These are phyloP conservation scores for Poeciliopsis turneri DNA, from an alignment of 2,797 vertebrate genomes.

Conservation along the genomic window DNA sequence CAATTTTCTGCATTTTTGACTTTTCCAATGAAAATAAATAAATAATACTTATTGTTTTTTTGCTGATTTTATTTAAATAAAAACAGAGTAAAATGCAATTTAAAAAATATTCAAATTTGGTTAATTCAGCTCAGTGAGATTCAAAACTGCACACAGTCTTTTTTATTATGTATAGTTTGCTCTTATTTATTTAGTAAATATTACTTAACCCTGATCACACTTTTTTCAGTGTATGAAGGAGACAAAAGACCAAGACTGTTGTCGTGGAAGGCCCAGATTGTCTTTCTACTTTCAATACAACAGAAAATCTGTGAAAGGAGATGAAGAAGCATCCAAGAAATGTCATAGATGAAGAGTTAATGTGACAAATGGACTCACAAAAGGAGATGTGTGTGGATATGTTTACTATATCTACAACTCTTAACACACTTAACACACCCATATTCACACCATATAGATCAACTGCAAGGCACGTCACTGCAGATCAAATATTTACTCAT, in stretches of 20 bases:
- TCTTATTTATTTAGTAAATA: too few species aligned
- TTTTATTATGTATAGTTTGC: too few species aligned
- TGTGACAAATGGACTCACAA: neutral
- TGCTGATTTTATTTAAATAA: too few species aligned
- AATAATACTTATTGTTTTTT: too few species aligned
- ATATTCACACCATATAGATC: neutral
- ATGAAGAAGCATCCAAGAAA: neutral
- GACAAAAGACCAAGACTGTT: neutral
- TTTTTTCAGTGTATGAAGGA: too few species aligned
- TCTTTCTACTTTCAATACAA: neutral
- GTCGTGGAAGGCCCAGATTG: neutral
- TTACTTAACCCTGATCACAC: too few species aligned
- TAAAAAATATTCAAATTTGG: too few species aligned
- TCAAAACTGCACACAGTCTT: too few species aligned
- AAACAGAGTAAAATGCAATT: too few species aligned
- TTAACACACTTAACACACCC: neutral
- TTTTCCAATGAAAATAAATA: too few species aligned
- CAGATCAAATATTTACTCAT: neutral
- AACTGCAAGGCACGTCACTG: neutral
- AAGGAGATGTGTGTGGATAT: neutral
- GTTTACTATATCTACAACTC: neutral
- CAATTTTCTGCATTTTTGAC: too few species aligned
- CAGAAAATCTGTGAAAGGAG: neutral
- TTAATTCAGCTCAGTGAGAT: too few species aligned
- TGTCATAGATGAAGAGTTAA: neutral